A percentile compares a stretch with the other conserved stretches of the same genome.
Conservation (phyloP, 2,797 vertebrate species). For the Podarcis lilfordi region DNA sequence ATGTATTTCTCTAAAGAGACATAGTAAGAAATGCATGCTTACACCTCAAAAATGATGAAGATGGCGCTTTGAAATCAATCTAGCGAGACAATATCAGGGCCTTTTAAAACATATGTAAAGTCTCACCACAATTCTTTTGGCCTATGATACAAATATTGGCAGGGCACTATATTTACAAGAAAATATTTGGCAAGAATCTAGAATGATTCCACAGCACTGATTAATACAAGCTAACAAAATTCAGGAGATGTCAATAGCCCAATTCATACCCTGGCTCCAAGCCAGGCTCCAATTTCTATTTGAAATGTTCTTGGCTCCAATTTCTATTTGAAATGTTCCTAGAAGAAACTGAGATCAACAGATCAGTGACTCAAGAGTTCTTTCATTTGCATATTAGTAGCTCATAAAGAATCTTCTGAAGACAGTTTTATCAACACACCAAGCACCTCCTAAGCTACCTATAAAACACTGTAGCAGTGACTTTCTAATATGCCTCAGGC, state of each 20-base stretch:
- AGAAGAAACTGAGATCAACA: constrained; percentile 48
- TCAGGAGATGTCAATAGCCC: constrained; percentile 42
- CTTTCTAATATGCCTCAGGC: background rate
- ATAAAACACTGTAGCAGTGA: constrained; percentile 34
- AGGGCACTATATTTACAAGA: constrained; percentile 44
- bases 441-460: constrained; percentile 41
- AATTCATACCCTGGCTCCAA: constrained; percentile 48
- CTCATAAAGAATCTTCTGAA: constrained; percentile 7
- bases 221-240: constrained; percentile 45
- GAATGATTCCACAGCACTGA: constrained; percentile 33
- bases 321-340: constrained; percentile 41
- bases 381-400: background rate
- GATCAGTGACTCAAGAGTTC: constrained; percentile 13
- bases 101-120: background rate
- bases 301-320: too few relatives aligned
- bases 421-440: constrained; percentile 40
- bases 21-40: constrained; percentile 8
- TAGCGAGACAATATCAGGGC: background rate
- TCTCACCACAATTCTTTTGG: background rate
- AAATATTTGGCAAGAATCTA: constrained; percentile 38
- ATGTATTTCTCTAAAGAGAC: constrained; percentile 23
- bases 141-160: constrained; percentile 30
- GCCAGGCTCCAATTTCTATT: background rate
- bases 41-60: constrained; percentile 6
- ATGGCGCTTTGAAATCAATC: background rate